Percentiles rank a stretch among this genome's conserved stretches.
These are phyloP conservation scores for Geotria australis DNA, from an alignment of 2,797 vertebrate species.

Conservation along the genomic window DNA sequence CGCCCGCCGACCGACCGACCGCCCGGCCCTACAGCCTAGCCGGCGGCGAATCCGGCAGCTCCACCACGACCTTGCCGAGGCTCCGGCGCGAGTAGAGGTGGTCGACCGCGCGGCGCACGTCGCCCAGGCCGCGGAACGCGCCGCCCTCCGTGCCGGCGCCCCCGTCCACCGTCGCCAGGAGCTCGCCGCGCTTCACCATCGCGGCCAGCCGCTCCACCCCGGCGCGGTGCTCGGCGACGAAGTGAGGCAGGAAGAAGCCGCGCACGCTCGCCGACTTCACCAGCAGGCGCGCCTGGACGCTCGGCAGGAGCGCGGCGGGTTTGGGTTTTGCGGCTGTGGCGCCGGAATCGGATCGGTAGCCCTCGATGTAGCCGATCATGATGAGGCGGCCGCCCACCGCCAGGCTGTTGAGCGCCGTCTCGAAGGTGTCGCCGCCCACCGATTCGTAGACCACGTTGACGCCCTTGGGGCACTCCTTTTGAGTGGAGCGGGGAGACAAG, in stretches of 20 bases:
- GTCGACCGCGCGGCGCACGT: constrained; percentile 52
- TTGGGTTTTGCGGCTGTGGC: constrained; percentile 11
- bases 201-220: constrained; percentile 31
- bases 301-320: constrained; percentile 20
- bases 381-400: constrained; percentile 36
- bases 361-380: constrained; percentile 51
- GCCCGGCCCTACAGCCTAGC: no score
- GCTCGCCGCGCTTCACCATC: constrained; percentile 24
- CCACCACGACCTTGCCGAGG: constrained; percentile 60
- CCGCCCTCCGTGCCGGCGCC: constrained; percentile 28
- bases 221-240: constrained; percentile 22
- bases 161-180: constrained; percentile 44
- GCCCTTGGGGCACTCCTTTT: constrained; percentile 32
- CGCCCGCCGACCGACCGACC: no score
- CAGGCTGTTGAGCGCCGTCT: constrained; percentile 32
- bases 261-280: constrained; percentile 44
- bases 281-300: constrained; percentile 21
- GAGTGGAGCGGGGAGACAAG: no score
- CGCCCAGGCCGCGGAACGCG: constrained; percentile 41
- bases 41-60: constrained; percentile 12
- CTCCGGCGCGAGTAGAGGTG: constrained; percentile 68
- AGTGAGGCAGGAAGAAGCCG: constrained; percentile 63
- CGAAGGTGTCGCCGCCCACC: constrained; percentile 37
- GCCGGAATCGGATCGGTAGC: constrained; percentile 40
- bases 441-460: constrained; percentile 55